Base-by-base conservation (phyloP, 2,888 invertebrate genomes). In the Sesia bembeciformis region DNA sequence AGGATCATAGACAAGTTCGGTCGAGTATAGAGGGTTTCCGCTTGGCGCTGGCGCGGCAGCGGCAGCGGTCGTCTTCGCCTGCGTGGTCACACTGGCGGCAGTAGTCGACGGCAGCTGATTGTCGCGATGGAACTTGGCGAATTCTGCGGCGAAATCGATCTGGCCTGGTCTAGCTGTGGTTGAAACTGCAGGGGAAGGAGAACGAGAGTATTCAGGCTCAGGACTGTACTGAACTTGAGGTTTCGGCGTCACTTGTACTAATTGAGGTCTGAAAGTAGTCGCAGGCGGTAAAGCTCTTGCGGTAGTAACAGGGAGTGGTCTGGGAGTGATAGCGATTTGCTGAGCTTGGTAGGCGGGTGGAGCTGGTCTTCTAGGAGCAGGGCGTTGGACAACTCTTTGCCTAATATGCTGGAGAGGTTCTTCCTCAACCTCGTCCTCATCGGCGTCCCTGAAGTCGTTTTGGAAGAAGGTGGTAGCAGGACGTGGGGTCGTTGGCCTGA, bases 1-100 rank as follows among this genome's bases (percentile, higher is more conserved):
- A 38, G 95, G 95, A 77, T 96, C 95, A 76, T 91, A 95, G 0
- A 95, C 91, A 40, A 95, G 84, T 71, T 95, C 94, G 39, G 95
- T 94, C 53, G 94, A 94, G 79, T 95, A 95, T 55, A 95, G 90
- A 56, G 94, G 94, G 63, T 93, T 91, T 54, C 90, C 88, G 41
- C 91, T 89, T 0, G 84, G 83, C 40, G 71, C 68, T 49, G 90
- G 78, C 23, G 81, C 69, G 40, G 81, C 72, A 8, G 81, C 70
- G 50, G 72, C 78, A 52, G 61, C 64, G 58, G 79, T 81, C 46
- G 81, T 66, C 63, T 86, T 89, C 1, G 86, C 73, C 8, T 83
- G 74, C 54, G 70, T 76, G n/a, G 78, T 68, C n/a, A 78, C 72
- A 5, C 69, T 70, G 4, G 81, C 74, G 0, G 74, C 81, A 54